Evolutionary conservation across 2,113 vertebrate species (phyloP).

Genomic region (Anarhynchus alexandrinus): DNA sequence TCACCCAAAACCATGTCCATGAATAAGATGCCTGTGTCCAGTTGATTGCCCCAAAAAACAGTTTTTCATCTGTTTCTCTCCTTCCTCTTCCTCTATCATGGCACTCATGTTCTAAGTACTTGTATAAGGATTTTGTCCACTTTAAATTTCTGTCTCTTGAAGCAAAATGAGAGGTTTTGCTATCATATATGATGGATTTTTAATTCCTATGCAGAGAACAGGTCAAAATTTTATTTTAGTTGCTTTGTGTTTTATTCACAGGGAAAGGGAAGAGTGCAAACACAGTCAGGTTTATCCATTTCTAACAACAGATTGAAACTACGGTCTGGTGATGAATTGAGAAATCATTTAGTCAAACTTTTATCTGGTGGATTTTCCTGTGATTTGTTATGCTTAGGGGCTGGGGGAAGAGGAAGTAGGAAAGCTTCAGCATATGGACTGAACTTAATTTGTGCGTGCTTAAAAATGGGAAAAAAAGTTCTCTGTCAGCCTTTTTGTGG

Average conservation of each 20-base stretch:
- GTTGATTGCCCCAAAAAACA: background rate
- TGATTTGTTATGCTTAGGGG: background rate
- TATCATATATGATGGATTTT: background rate
- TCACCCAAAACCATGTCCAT: background rate
- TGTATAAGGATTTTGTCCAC: background rate
- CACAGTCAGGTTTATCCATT: background rate
- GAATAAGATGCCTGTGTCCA: background rate
- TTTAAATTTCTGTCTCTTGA: background rate
- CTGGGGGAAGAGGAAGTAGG: background rate
- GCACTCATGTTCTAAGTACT: background rate
- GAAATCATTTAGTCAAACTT: background rate
- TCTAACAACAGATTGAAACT: background rate
- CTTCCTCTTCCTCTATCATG: background rate
- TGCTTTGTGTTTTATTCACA: background rate
- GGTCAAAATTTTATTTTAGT: background rate
- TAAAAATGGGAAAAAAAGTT: slow-evolving; percentile 13
- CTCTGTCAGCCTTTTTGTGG: slow-evolving; percentile 30
- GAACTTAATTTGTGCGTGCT: background rate
- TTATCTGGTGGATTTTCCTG: background rate
- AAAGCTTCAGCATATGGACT: background rate
- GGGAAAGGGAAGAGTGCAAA: background rate
- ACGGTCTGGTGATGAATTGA: background rate
- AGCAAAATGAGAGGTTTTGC: background rate
- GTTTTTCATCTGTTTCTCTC: background rate
- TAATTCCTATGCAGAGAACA: background rate